These are phyloP conservation scores for Amiota mariae DNA, from an alignment of 2,888 invertebrate species.

Conservation along the genomic window DNA sequence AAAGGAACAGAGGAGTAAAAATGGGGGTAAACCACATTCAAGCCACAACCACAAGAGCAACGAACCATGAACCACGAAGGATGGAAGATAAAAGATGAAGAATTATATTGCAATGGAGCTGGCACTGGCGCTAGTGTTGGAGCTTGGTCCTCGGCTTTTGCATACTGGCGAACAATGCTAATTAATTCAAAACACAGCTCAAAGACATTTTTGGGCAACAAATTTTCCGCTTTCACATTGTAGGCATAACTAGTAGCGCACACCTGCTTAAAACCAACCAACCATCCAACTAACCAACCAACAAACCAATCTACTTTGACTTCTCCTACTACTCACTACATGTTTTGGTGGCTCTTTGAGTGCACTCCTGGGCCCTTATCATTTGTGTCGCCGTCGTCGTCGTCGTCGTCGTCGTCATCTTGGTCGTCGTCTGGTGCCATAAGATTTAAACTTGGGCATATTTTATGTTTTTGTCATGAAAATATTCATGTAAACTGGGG, in stretches of 20 bases:
- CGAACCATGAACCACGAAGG: no score
- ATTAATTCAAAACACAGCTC: conserved; percentile 69
- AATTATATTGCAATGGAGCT: no score
- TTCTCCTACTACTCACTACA: no score
- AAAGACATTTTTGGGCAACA: conserved; percentile 57
- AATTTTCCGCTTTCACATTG: conserved; percentile 21
- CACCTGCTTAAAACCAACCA: not conserved
- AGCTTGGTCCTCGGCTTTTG: no score
- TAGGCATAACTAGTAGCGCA: not conserved
- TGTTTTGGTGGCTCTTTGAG: not conserved
- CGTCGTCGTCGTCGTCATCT: no score
- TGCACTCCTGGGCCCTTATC: not conserved
- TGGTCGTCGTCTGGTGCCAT: conserved; percentile 3
- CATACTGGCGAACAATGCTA: conserved; percentile 46
- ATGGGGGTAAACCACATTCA: not conserved
- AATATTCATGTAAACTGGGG: conserved; percentile 26
- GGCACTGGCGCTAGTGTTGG: no score
- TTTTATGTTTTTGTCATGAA: conserved; percentile 27
- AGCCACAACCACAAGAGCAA: not conserved
- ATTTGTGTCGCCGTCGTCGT: no score
- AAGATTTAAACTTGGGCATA: conserved; percentile 11
- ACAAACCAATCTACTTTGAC: not conserved
- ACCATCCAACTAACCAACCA: not conserved
- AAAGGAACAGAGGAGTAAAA: not conserved
- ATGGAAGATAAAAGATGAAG: no score